A percentile compares a stretch with the other conserved stretches of the same genome.
phyloP scores from a whole-genome alignment of 2,113 vertebrate species.

The Hiodon alosoides region DNA sequence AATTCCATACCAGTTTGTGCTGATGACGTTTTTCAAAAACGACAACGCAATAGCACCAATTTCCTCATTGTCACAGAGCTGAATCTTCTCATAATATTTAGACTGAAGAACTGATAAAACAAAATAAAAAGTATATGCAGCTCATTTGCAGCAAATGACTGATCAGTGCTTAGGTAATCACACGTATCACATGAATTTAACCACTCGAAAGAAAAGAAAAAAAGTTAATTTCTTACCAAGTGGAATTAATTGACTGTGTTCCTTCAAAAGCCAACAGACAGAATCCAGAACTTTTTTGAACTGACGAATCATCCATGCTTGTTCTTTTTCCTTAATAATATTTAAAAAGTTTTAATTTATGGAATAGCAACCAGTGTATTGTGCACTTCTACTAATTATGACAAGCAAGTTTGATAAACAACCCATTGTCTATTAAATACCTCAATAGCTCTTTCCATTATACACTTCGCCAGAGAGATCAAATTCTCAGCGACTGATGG shows the following conservation, averaged over 20 bases:
- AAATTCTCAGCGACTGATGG: slow-evolving; percentile 65
- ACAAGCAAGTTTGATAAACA: not conserved
- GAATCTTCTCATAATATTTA: slow-evolving; percentile 71
- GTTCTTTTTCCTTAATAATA: slow-evolving; percentile 63
- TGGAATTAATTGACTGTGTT: slow-evolving; percentile 62
- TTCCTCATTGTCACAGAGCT: slow-evolving; percentile 75
- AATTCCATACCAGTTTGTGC: slow-evolving; percentile 67
- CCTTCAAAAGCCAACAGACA: slow-evolving; percentile 70
- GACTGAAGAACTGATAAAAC: slow-evolving; percentile 73
- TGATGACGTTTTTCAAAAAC: slow-evolving; percentile 71
- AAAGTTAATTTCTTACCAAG: slow-evolving; percentile 64
- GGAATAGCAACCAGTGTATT: not conserved
- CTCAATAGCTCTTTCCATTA: slow-evolving; percentile 41
- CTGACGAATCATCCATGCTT: slow-evolving; percentile 57
- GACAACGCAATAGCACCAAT: slow-evolving; percentile 65
- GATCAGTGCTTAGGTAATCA: no score
- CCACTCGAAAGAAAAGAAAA: not conserved
- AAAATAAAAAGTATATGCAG: slow-evolving; percentile 1
- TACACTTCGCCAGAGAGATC: slow-evolving; percentile 63
- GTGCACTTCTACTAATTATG: not conserved
- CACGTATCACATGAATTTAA: not conserved
- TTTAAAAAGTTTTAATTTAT: slow-evolving; percentile 5
- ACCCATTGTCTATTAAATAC: slow-evolving; percentile 9
- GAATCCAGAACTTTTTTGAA: slow-evolving; percentile 76
- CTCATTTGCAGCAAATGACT: not conserved